Conservation (phyloP, 2,888 invertebrate species). For the Conistra vaccinii region DNA sequence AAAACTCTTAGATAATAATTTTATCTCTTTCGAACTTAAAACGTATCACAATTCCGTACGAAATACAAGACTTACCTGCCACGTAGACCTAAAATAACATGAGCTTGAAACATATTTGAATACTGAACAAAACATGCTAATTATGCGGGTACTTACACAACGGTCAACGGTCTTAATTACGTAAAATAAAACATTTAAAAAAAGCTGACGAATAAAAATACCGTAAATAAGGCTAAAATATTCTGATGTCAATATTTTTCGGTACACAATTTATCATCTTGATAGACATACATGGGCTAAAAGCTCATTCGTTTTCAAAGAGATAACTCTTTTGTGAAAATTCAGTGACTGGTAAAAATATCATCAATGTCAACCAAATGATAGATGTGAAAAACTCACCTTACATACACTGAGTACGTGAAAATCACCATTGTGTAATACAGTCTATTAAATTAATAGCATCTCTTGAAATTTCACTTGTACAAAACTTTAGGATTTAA, state of each 20-base stretch:
- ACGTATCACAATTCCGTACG: neutral
- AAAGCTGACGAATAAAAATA: neutral
- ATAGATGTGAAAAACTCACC: constrained; percentile 54
- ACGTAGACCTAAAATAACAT: neutral
- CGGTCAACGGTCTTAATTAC: neutral
- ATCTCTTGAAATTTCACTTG: constrained; percentile 57
- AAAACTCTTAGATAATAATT: neutral
- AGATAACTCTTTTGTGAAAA: constrained; percentile 18
- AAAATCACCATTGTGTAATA: constrained; percentile 50
- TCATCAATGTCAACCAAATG: constrained; percentile 11
- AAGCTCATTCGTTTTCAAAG: constrained; percentile 38
- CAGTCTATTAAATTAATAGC: constrained; percentile 29
- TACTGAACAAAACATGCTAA: neutral
- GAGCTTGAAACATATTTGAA: neutral
- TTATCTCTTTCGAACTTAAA: neutral
- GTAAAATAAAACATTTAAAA: constrained; percentile 7
- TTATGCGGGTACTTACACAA: neutral
- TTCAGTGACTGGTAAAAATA: constrained; percentile 32
- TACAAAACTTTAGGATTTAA: constrained; percentile 55
- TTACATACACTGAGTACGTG: constrained; percentile 47
- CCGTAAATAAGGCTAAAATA: neutral
- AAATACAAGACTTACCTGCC: neutral
- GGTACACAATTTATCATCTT: constrained; percentile 19
- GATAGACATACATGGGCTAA: constrained; percentile 23
- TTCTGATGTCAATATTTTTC: constrained; percentile 2